Evolutionary conservation across 1,140 invertebrate genomes (phyloP), one percentile per base, ranked within the genome.

Genomic region (Euwallacea fornicatus): DNA sequence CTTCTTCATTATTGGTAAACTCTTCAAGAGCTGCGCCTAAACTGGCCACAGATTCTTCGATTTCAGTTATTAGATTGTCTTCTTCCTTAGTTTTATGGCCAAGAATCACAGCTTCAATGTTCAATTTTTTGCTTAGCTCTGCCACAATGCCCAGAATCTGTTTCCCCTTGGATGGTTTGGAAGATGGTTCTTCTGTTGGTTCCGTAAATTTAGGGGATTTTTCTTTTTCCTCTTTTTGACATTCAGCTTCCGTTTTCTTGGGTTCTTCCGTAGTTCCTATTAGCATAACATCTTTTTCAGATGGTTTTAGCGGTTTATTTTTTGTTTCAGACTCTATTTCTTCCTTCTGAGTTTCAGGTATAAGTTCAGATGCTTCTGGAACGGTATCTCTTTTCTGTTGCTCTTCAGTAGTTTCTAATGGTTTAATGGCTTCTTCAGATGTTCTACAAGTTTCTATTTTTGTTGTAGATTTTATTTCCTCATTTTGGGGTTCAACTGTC

Each of bases 61-160:
- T 63, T 41, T 63, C 33, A 6, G 7, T 33, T 41, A 65, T 65
- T 42, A 72, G 47, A 9, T 8, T 43, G 66, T 72, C 46, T 54
- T 66, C 44, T 10, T 46, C 55, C 44, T 61, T 67, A 7, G 59
- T 41, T 50, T 64, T 43, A n/a, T 41, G 2, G 11, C 69, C 69
- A 41, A 71, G 54, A 11, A 71, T 56, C 6, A 71, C 55, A 13
- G 69, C 69, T 56, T 71, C 50, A 58, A 71, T 71, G 16, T 71
- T 65, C n/a, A 71, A 43, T 59, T 71, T 71, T 21, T 71, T 71
- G 16, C 69, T 71, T n/a, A 71, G 42, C 46, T 71, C 69, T 10
- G 69, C 69, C 6, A 71, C 69, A 41, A 71, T 65, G 9, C 69
- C 61, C 33, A 71, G 50, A 7, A 71, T 71, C 44, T 71, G 69